Evolutionary conservation across 2,113 vertebrate genomes (phyloP).

Genomic region (Gambusia holbrooki): DNA sequence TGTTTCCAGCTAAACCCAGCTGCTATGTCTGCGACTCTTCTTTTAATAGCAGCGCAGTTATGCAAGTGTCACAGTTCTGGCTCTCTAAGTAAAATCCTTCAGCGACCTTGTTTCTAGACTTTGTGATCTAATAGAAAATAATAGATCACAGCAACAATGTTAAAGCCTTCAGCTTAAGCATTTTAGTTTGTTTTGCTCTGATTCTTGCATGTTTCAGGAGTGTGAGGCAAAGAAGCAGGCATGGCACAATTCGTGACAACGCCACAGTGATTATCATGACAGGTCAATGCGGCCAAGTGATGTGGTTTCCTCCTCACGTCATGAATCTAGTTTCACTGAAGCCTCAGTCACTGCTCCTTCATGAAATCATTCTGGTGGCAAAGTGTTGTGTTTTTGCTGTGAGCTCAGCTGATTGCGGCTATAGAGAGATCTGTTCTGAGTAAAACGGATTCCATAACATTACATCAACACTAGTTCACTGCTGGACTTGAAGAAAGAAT

Average conservation of each 20-base stretch:
- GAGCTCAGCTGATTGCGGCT: background rate
- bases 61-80: slow-evolving; percentile 48
- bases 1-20: background rate
- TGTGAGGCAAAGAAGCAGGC: background rate
- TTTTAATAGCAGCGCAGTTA: slow-evolving; percentile 43
- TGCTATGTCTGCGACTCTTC: background rate
- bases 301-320: slow-evolving; percentile 1
- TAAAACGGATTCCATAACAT: too few species aligned
- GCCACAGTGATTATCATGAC: background rate
- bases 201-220: slow-evolving; percentile 6
- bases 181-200: background rate
- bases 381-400: background rate
- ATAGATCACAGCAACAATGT: background rate
- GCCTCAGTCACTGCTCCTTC: background rate
- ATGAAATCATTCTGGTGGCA: too few species aligned
- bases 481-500: too few species aligned
- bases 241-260: background rate
- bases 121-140: background rate
- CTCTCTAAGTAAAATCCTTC: slow-evolving; percentile 38
- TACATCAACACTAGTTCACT: too few species aligned
- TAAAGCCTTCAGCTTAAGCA: background rate
- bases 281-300: background rate
- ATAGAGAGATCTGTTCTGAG: too few species aligned
- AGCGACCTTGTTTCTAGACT: background rate
- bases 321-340: background rate